Percentiles rank a stretch among this genome's conserved stretches.
These are phyloP conservation scores for Chydorus sphaericus DNA, from an alignment of 2,888 invertebrate species.

Conservation along the genomic window DNA sequence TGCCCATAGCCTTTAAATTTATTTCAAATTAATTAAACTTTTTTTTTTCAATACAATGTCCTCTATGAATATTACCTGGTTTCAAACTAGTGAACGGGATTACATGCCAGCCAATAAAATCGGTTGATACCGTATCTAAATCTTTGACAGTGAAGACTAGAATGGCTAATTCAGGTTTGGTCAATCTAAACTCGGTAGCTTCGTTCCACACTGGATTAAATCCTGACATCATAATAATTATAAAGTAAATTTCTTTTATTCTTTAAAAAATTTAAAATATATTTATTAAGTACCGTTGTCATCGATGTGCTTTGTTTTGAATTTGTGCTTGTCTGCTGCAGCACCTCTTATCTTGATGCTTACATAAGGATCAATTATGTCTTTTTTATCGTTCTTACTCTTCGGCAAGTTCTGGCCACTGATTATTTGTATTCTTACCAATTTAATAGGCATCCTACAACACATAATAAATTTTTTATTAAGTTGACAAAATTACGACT, in stretches of 20 bases:
- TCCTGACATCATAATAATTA: slow-evolving; percentile 29
- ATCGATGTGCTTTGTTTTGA: slow-evolving; percentile 33
- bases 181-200: slow-evolving; percentile 32
- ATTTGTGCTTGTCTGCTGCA: slow-evolving; percentile 30
- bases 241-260: too few species aligned
- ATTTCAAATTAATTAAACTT: background rate
- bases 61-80: slow-evolving; percentile 28
- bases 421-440: slow-evolving; percentile 31
- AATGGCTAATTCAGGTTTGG: slow-evolving; percentile 37
- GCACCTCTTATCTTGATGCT: slow-evolving; percentile 33
- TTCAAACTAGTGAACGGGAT: slow-evolving; percentile 31
- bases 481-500: background rate
- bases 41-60: background rate
- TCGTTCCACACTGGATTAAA: slow-evolving; percentile 43
- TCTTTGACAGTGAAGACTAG: slow-evolving; percentile 35
- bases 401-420: slow-evolving; percentile 43
- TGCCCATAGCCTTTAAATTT: background rate
- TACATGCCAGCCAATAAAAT: slow-evolving; percentile 32
- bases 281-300: slow-evolving; percentile 34
- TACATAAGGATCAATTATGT: slow-evolving; percentile 40
- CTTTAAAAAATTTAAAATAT: background rate
- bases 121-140: slow-evolving; percentile 27
- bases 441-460: slow-evolving; percentile 9
- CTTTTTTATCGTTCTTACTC: slow-evolving; percentile 30
- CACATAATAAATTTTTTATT: background rate